Evolutionary conservation across 2,888 invertebrate genomes (phyloP).

Genomic region (Lithophane leautieri): DNA sequence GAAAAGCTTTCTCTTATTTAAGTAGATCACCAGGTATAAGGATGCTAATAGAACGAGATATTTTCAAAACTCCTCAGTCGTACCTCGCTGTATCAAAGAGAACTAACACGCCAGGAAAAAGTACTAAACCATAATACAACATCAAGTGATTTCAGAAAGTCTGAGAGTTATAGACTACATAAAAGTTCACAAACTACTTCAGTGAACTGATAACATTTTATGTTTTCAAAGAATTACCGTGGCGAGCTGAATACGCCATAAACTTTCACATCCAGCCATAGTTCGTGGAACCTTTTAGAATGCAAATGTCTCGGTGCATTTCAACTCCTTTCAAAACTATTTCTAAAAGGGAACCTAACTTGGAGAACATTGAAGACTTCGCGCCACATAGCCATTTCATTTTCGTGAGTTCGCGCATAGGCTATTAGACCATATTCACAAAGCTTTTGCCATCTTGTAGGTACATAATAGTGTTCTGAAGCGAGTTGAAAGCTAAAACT

Average conservation of each 20-base stretch:
- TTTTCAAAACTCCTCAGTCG: background rate
- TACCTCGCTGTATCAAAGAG: background rate
- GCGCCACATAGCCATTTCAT: conserved; percentile 76
- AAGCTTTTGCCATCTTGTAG: conserved; percentile 66
- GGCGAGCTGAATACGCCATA: conserved; percentile 72
- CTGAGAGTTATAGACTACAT: conserved; percentile 61
- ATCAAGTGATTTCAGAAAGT: conserved; percentile 42
- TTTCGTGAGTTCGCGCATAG: conserved; percentile 75
- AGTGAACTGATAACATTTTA: conserved; percentile 74
- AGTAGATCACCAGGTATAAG: background rate
- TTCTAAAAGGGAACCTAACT: conserved; percentile 82
- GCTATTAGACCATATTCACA: conserved; percentile 72
- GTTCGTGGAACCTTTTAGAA: conserved; percentile 80
- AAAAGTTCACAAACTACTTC: conserved; percentile 67
- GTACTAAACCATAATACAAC: conserved; percentile 39
- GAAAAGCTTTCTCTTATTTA: conserved; percentile 16
- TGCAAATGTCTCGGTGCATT: conserved; percentile 86
- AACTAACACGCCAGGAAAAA: background rate
- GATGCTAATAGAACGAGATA: background rate
- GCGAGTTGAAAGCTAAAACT: conserved; percentile 66
- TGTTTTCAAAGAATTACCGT: conserved; percentile 72
- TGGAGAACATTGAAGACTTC: conserved; percentile 79
- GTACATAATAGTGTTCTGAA: conserved; percentile 57
- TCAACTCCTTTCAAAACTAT: conserved; percentile 84
- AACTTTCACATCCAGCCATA: conserved; percentile 79